Evolutionary conservation across 1,140 invertebrate species (phyloP).

Genomic region (Neocloeon triangulifer): DNA sequence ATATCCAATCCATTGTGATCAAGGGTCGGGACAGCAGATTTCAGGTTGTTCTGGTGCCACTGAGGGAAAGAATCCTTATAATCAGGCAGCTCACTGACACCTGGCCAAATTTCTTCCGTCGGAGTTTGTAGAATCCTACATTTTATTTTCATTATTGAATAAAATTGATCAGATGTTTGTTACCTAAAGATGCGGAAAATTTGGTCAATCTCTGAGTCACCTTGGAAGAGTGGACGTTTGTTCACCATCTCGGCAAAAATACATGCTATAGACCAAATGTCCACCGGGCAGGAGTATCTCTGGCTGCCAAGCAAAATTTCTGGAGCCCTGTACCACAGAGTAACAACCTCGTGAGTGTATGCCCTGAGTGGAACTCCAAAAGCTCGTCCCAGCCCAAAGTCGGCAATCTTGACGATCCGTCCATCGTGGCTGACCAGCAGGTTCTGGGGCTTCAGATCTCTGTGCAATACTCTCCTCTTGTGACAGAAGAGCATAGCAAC

Average conservation of each 20-base stretch:
- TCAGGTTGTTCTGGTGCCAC: conserved; percentile 52
- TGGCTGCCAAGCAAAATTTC: conserved; percentile 81
- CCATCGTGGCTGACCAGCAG: conserved; percentile 80
- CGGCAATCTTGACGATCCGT: conserved; percentile 88
- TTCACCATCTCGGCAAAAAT: conserved; percentile 92
- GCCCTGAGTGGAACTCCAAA: conserved; percentile 90
- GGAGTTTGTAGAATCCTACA: conserved; percentile 53
- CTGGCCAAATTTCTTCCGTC: conserved; percentile 77
- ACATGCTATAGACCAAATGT: conserved; percentile 93
- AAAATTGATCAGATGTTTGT: too few relatives aligned
- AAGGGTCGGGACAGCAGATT: conserved; percentile 32
- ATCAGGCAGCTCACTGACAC: conserved; percentile 63
- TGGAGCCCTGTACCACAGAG: conserved; percentile 94
- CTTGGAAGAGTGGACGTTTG: conserved; percentile 76
- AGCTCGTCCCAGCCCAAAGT: conserved; percentile 90
- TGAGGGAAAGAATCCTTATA: conserved; percentile 77
- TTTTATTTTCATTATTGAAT: too few relatives aligned
- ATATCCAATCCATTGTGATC: conserved; percentile 43
- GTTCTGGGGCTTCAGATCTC: conserved; percentile 98
- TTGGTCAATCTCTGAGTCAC: conserved; percentile 92
- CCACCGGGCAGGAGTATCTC: conserved; percentile 82
- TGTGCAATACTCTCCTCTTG: conserved; percentile 73
- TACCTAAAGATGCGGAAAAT: conserved; percentile 79
- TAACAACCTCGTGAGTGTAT: conserved; percentile 97
- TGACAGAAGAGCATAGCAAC: conserved; percentile 92